Percentiles rank a stretch among this genome's conserved stretches.
Evolutionary conservation across 2,888 invertebrate genomes (phyloP).

Genomic region (Drosophila anomelani): DNA sequence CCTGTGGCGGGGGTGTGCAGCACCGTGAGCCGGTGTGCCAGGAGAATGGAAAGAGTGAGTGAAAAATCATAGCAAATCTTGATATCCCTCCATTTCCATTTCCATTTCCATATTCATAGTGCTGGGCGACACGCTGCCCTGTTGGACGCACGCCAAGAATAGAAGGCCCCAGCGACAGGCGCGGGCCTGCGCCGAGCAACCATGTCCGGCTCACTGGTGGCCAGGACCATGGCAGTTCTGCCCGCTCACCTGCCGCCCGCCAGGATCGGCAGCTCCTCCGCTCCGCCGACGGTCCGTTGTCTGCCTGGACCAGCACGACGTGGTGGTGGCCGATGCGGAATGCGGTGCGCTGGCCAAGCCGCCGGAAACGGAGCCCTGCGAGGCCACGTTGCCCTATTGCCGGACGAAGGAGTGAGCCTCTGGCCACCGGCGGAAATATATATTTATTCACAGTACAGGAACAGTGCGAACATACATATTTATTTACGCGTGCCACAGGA

Average conservation of each 20-base stretch:
- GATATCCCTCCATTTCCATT: not conserved
- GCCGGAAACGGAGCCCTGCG: slow-evolving; percentile 88
- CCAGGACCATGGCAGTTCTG: slow-evolving; percentile 94
- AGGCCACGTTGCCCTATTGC: slow-evolving; percentile 83
- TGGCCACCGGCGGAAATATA: slow-evolving; percentile 5
- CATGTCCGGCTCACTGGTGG: slow-evolving; percentile 93
- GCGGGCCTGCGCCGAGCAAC: slow-evolving; percentile 88
- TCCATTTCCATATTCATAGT: slow-evolving; percentile 81
- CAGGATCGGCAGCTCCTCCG: slow-evolving; percentile 86
- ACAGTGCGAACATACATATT: slow-evolving; percentile 31
- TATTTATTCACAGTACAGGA: slow-evolving; percentile 26
- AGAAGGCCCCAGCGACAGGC: slow-evolving; percentile 87
- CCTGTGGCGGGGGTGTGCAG: slow-evolving; percentile 92
- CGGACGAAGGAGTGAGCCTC: slow-evolving; percentile 54
- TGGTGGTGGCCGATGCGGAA: slow-evolving; percentile 90
- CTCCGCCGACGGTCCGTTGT: slow-evolving; percentile 88
- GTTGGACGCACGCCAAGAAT: slow-evolving; percentile 86
- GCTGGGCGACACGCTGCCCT: slow-evolving; percentile 87
- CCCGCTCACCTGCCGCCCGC: slow-evolving; percentile 87
- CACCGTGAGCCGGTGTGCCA: slow-evolving; percentile 86
- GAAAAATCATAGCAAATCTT: not conserved
- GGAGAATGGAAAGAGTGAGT: slow-evolving; percentile 85
- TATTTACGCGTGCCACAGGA: slow-evolving; percentile 29
- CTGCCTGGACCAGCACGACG: slow-evolving; percentile 91
- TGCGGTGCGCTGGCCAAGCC: slow-evolving; percentile 90